These are phyloP conservation scores for Hippocampus comes DNA, from an alignment of 2,113 vertebrate genomes.

Conservation along the genomic window DNA sequence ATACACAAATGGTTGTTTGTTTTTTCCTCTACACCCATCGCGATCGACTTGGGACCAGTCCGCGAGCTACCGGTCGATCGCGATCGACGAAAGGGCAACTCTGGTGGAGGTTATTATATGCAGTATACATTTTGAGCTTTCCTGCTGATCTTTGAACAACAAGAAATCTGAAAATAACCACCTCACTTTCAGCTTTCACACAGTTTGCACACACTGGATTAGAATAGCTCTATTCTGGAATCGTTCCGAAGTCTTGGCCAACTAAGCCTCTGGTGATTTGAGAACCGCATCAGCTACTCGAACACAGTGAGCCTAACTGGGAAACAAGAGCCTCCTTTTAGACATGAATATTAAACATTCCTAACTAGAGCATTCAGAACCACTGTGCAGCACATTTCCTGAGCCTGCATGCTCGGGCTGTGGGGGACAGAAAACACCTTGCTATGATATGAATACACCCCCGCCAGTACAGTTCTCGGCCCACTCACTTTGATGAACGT, in stretches of 20 bases:
- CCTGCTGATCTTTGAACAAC: conserved; percentile 13
- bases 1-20: too few species aligned
- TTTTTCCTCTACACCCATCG: too few species aligned
- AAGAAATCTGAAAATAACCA: conserved; percentile 33
- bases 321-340: conserved; percentile 52
- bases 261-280: conserved; percentile 52
- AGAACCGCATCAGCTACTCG: conserved; percentile 58
- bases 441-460: conserved; percentile 35
- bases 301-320: conserved; percentile 54
- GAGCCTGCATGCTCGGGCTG: conserved; percentile 35
- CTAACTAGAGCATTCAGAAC: conserved; percentile 59
- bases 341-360: conserved; percentile 65
- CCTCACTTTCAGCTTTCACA: conserved; percentile 35
- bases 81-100: too few species aligned
- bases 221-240: conserved; percentile 39
- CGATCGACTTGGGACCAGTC: too few species aligned
- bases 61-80: too few species aligned
- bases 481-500: conserved; percentile 7
- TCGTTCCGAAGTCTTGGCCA: conserved; percentile 52
- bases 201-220: conserved; percentile 43
- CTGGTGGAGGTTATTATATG: neutral
- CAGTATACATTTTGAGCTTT: neutral
- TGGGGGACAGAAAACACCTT: conserved; percentile 30
- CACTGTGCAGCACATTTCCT: conserved; percentile 49
- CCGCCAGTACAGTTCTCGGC: conserved; percentile 25